Conservation (phyloP, 2,888 invertebrate genomes). For the Agrotis ipsilon region DNA sequence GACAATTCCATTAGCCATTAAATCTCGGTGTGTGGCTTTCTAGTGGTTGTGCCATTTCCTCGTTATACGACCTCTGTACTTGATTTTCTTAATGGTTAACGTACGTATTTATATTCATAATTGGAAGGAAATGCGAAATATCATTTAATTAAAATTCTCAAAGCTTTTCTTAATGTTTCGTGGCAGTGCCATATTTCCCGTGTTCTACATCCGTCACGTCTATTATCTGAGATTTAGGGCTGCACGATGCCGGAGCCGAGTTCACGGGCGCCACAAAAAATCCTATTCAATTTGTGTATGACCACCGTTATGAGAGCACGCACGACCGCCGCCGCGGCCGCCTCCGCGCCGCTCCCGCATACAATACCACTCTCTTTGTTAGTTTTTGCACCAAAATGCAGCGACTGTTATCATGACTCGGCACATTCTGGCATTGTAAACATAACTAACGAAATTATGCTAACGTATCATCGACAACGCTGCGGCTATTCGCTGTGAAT, state of each 20-base stretch:
- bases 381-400: constrained; percentile 88
- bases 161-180: constrained; percentile 18
- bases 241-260: constrained; percentile 77
- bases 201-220: constrained; percentile 74
- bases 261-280: constrained; percentile 81
- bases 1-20: constrained; percentile 52
- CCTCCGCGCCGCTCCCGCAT: constrained; percentile 68
- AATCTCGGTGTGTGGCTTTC: constrained; percentile 45
- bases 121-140: constrained; percentile 1
- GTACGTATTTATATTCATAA: constrained; percentile 13
- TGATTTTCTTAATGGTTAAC: constrained; percentile 33
- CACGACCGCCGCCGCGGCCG: constrained; percentile 77
- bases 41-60: constrained; percentile 42
- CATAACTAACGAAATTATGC: constrained; percentile 84
- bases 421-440: constrained; percentile 83
- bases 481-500: constrained; percentile 78
- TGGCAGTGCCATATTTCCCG: constrained; percentile 55
- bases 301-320: constrained; percentile 85
- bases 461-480: constrained; percentile 78
- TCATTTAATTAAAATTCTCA: constrained; percentile 4
- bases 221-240: constrained; percentile 83
- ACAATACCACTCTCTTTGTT: constrained; percentile 74
- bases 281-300: constrained; percentile 84
- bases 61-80: constrained; percentile 31
- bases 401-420: constrained; percentile 80